Conservation (phyloP, 2,888 invertebrate species). For the Drosophila paramelanica region DNA sequence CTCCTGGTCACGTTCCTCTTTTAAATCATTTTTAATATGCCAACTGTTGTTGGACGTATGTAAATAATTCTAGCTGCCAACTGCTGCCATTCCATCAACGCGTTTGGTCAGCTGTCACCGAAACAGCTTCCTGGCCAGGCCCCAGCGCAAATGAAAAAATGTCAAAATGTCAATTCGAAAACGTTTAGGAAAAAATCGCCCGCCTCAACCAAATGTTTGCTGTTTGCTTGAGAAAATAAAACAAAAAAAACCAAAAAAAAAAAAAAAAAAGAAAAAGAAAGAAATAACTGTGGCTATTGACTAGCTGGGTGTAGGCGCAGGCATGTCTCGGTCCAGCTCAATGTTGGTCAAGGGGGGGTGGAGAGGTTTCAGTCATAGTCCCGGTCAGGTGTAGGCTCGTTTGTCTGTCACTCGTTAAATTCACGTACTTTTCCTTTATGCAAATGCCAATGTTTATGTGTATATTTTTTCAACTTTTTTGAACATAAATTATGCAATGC, state of each 20-base stretch:
- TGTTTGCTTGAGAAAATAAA: constrained; percentile 34
- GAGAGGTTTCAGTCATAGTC: constrained; percentile 23
- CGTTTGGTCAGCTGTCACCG: constrained; percentile 69
- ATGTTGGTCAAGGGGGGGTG: not conserved
- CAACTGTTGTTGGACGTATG: constrained; percentile 51
- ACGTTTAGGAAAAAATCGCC: constrained; percentile 69
- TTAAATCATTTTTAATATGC: constrained; percentile 49
- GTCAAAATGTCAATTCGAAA: constrained; percentile 79
- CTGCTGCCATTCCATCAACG: constrained; percentile 57
- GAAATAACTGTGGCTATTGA: constrained; percentile 41
- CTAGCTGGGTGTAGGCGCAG: constrained; percentile 15
- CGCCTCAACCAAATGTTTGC: constrained; percentile 51
- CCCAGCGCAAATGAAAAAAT: constrained; percentile 60
- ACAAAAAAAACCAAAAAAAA: constrained; percentile 9
- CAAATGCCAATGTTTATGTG: constrained; percentile 50
- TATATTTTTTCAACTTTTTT: constrained; percentile 29
- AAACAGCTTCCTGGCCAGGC: constrained; percentile 62
- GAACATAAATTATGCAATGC: constrained; percentile 41
- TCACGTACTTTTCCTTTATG: constrained; percentile 72
- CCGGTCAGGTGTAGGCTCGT: constrained; percentile 74
- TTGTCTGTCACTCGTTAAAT: constrained; percentile 70
- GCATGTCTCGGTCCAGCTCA: constrained; percentile 11
- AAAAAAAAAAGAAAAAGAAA: not conserved
- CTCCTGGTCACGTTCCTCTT: not conserved
- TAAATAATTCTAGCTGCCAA: constrained; percentile 55